Evolutionary conservation across 2,888 invertebrate genomes (phyloP).

Genomic region (Pherbina coryleti): DNA sequence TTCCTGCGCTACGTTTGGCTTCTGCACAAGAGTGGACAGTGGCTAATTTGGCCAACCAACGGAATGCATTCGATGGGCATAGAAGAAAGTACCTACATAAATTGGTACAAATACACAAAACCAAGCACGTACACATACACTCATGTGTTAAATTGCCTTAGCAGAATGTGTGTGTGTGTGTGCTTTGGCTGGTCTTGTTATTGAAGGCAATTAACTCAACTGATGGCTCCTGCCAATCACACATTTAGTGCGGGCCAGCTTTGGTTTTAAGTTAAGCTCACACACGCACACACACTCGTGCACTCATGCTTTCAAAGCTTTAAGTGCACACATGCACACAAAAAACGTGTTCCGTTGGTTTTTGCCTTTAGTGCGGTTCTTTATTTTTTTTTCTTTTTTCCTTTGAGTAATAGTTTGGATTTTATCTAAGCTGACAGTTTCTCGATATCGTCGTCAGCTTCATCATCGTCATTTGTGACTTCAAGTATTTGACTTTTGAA

Average conservation of each 20-base stretch:
- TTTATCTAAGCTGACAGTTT: too few relatives aligned
- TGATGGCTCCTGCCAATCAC: slow-evolving; percentile 64
- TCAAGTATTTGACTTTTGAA: too few relatives aligned
- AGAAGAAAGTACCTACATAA: too few relatives aligned
- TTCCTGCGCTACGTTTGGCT: not conserved
- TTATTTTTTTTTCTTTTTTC: too few relatives aligned
- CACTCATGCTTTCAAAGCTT: not conserved
- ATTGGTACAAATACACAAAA: not conserved
- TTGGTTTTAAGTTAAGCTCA: slow-evolving; percentile 5
- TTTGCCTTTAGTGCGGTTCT: too few relatives aligned
- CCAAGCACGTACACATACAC: not conserved
- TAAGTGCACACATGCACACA: not conserved
- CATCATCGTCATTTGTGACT: too few relatives aligned
- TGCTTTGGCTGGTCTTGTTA: slow-evolving; percentile 27
- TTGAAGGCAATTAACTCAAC: slow-evolving; percentile 62
- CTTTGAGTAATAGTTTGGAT: too few relatives aligned
- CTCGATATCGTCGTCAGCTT: too few relatives aligned
- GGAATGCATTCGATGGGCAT: not conserved
- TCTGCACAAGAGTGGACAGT: not conserved
- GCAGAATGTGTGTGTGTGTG: not conserved
- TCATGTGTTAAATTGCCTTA: not conserved
- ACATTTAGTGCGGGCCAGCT: slow-evolving; percentile 30
- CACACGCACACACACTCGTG: not conserved
- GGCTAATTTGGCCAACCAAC: not conserved
- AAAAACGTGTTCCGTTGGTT: not conserved